Base-by-base conservation (phyloP, 1,140 invertebrate genomes). In the Pseudobourletiella spinata region DNA sequence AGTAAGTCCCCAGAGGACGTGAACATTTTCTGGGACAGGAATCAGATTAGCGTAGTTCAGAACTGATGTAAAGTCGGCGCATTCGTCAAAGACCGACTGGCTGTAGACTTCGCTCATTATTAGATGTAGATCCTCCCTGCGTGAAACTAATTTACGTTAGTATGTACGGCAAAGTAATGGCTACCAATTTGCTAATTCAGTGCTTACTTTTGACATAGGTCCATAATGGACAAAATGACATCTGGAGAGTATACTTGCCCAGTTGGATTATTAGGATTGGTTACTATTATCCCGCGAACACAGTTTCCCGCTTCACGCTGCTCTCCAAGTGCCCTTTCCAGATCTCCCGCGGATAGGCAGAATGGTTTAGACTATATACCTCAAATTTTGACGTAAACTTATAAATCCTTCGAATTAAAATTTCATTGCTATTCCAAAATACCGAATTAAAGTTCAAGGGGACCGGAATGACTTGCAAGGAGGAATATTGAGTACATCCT, bases 71-170 rank as follows among this genome's bases (percentile, higher is more conserved):
- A 59, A 59, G 18, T 26, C 11, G 2, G 16, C 22, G 2, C 50
- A 22, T 18, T 59, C n/a, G 16, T 46, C 57, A 59, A 59, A 59
- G 25, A 59, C 57, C n/a, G 57, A 59, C 6, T 48, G 43, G 24
- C 42, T 25, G 28, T 59, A 59, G 6, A 59, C 57, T 29, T 59
- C 57, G 32, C 43, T 59, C 2, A 29, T 20, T 28, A 59, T 48
- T 29, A 59, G 14, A 25, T 59, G 57, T 3, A 59, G 18, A 6
- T 59, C 57, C 18, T 59, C 18, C 18, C 57, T 59, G 43, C 15
- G 8, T 39, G 32, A 39, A 39, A 39, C 8, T 39, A n/a, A 11
- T 11, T 39, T 39, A 39, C 8, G 32, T 39, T 39, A 8, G 8
- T n/a, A 39, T 11, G 32, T 8, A 48, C 22, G n/a, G n/a, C n/a